A percentile compares a stretch with the other conserved stretches of the same genome.
phyloP scores from a whole-genome alignment of 2,888 invertebrate genomes.

The Hypercompe scribonia region DNA sequence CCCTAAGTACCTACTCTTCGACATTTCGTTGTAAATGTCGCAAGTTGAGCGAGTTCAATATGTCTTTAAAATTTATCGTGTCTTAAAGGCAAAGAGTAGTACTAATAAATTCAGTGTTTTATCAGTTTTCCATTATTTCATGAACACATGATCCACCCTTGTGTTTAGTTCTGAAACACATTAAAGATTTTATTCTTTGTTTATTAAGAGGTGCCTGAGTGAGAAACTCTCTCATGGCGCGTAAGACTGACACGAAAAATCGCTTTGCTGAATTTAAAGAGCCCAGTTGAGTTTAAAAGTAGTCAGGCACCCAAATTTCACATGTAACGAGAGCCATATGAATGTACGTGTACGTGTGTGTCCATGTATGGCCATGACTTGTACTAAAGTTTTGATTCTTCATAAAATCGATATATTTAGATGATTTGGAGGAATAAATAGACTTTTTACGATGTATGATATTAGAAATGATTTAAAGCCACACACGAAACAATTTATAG shows the following conservation, averaged over 20 bases:
- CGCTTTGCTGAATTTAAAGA: neutral
- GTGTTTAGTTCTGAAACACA: conserved; percentile 5
- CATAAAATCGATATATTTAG: neutral
- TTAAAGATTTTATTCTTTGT: neutral
- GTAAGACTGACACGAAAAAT: neutral
- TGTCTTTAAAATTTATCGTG: neutral
- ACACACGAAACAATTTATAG: too few species aligned
- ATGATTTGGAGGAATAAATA: too few species aligned
- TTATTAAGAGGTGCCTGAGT: neutral
- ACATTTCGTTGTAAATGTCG: conserved; percentile 17
- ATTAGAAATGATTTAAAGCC: too few species aligned
- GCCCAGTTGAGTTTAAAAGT: neutral
- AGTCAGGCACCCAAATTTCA: neutral
- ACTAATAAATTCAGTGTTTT: neutral
- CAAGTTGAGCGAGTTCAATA: neutral
- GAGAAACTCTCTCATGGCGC: neutral
- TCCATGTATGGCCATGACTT: neutral
- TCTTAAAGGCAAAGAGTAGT: neutral
- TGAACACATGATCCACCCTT: neutral
- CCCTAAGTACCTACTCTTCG: conserved; percentile 12
- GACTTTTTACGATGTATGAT: too few species aligned
- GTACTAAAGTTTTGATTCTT: neutral
- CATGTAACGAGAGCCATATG: neutral
- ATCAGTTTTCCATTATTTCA: neutral
- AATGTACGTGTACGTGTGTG: too few species aligned